Evolutionary conservation across 2,888 invertebrate species (phyloP).

Genomic region (Conchocele bisecta): DNA sequence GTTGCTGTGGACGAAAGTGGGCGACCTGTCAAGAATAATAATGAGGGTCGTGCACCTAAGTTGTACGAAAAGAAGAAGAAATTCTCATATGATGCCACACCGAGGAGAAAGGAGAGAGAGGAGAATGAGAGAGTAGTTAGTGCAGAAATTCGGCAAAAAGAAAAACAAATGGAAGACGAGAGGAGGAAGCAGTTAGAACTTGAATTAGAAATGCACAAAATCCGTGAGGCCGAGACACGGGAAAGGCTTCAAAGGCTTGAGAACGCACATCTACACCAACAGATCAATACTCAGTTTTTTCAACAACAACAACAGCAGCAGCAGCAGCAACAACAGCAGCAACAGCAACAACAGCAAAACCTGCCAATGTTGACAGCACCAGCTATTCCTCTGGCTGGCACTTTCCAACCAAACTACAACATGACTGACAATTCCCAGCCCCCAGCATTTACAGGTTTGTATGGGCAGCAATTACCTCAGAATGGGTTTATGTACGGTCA

Average conservation of each 20-base stretch:
- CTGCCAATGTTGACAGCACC: conserved; percentile 53
- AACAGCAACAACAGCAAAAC: conserved; percentile 58
- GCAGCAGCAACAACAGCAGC: conserved; percentile 56
- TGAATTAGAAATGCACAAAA: conserved; percentile 67
- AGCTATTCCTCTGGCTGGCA: conserved; percentile 56
- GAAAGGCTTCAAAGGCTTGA: conserved; percentile 67
- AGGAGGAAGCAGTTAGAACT: conserved; percentile 65
- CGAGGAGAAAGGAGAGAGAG: conserved; percentile 57
- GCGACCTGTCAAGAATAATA: conserved; percentile 28
- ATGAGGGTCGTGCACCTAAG: conserved; percentile 54
- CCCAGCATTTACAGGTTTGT: conserved; percentile 39
- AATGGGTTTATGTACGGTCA: conserved; percentile 50
- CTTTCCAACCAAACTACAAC: conserved; percentile 46
- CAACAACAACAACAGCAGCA: conserved; percentile 66
- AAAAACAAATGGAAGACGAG: conserved; percentile 68
- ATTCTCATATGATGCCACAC: conserved; percentile 57
- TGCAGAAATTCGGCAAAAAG: conserved; percentile 60
- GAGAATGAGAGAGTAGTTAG: conserved; percentile 46
- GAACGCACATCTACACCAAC: conserved; percentile 67
- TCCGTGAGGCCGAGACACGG: conserved; percentile 66
- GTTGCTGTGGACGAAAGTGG: conserved; percentile 24
- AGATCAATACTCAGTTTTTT: conserved; percentile 56
- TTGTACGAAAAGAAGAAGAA: conserved; percentile 68
- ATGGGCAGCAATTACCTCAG: conserved; percentile 49
- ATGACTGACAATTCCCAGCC: conserved; percentile 23